Base-by-base conservation (phyloP, 1,140 invertebrate genomes). In the Temnothorax curvispinosus region DNA sequence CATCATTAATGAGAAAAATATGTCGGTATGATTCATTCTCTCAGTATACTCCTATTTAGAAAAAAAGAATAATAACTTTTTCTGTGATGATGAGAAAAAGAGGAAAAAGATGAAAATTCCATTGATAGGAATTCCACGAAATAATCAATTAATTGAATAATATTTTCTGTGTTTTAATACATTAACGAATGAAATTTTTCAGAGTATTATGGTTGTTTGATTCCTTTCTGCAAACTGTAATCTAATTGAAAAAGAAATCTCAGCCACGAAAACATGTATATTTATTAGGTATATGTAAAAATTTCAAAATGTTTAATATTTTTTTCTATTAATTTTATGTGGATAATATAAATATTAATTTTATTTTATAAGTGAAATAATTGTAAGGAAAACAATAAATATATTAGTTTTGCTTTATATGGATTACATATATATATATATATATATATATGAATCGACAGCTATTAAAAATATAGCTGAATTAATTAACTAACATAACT, bases 1-100 rank as follows among this genome's bases (percentile, higher is more conserved):
- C 54, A 13, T 74, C 54, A 82, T 82, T 60, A 82, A 81, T 54
- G 80, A 74, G 80, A 82, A 82, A 74, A 82, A 60, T 82, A 72
- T 74, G 27, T 6, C 18, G 27, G 27, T 60, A 58, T 47, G 27
- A 44, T 72, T 15, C 38, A 18, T 58, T 44, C 21, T 81, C 2
- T 38, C 21, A 11, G 41, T 35, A 72, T 27, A 58, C 58, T 65
- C 64, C 27, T 38, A 69, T 80, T 47, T 67, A 15, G 11, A 11
- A 27, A 56, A 58, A 87, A n/a, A n/a, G 0, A 38, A 41, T 41
- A 41, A 41, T 41, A 41, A 41, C 6, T 60, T 38, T 47, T 32
- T 54, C 27, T n/a, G 3, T 15, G 27, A 13, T 3, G 35, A 62
- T 27, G 44, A 69, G 58, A 74, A 11, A 72, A 35, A 58, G 52